phyloP scores from a whole-genome alignment of 1,140 invertebrate genomes.

The Atta cephalotes region DNA sequence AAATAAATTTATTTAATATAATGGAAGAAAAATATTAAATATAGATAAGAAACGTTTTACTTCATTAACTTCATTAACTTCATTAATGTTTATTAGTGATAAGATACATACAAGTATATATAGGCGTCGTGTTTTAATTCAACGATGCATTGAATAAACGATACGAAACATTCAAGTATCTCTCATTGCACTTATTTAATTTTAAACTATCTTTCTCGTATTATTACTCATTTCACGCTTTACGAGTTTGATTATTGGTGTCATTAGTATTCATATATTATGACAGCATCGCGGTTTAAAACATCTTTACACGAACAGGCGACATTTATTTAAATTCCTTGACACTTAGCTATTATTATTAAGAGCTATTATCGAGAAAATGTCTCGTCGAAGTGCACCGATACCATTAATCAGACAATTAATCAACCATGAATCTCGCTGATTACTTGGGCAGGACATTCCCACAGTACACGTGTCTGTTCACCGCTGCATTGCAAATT shows the following conservation, averaged over 20 bases:
- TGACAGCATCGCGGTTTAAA: background rate
- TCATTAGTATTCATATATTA: background rate
- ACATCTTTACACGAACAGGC: background rate
- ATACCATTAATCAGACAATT: conserved; percentile 8
- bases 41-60: background rate
- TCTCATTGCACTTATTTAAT: background rate
- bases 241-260: background rate
- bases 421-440: conserved; percentile 50
- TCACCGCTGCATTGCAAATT: conserved; percentile 26
- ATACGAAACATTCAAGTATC: background rate
- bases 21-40: background rate
- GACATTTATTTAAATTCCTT: background rate
- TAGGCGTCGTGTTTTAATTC: conserved; percentile 31
- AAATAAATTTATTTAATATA: no score
- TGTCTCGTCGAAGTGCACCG: conserved; percentile 25
- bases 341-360: conserved; percentile 26
- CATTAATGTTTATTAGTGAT: background rate
- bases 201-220: conserved; percentile 14
- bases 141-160: background rate
- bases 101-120: background rate
- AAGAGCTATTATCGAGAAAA: conserved; percentile 53
- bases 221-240: conserved; percentile 8
- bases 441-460: conserved; percentile 45
- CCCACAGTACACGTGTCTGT: conserved; percentile 4
- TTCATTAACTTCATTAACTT: background rate